These are phyloP conservation scores for Protaetia brevitarsis DNA, from an alignment of 1,140 invertebrate species.

Conservation along the genomic window DNA sequence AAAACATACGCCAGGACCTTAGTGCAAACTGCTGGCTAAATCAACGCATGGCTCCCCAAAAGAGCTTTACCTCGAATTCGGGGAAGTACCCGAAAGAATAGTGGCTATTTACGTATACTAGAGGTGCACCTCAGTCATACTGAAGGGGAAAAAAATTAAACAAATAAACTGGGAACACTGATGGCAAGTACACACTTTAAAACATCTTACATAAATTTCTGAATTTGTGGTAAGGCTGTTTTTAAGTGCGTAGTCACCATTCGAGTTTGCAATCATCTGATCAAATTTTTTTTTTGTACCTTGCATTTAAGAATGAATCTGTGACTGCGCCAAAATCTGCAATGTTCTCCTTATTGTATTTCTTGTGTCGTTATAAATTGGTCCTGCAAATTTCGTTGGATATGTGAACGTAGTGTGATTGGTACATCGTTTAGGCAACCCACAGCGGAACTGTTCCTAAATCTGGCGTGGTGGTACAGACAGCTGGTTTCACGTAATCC, in stretches of 20 bases:
- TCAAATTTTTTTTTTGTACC: too few species aligned
- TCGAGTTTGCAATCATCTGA: too few species aligned
- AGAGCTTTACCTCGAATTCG: conserved; percentile 54
- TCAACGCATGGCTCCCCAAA: conserved; percentile 57
- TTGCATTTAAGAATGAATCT: conserved; percentile 24
- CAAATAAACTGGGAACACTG: neutral
- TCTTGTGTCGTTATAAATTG: neutral
- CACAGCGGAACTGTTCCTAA: neutral
- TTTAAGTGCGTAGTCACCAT: too few species aligned
- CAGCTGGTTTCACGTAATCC: neutral
- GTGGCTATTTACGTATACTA: conserved; percentile 59
- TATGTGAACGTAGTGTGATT: neutral
- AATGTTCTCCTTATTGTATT: neutral
- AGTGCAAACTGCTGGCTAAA: conserved; percentile 61
- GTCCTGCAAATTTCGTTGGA: neutral
- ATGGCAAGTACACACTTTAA: neutral
- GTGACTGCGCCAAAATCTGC: neutral
- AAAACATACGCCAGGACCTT: conserved; percentile 56
- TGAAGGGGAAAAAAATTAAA: too few species aligned
- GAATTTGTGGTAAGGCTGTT: too few species aligned
- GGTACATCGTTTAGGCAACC: neutral
- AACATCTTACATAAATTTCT: too few species aligned
- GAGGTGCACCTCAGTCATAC: conserved; percentile 41
- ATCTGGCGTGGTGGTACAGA: neutral
- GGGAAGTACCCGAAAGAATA: conserved; percentile 48